Evolutionary conservation across 2,888 invertebrate species (phyloP).

Genomic region (Eupeodes latifasciatus): DNA sequence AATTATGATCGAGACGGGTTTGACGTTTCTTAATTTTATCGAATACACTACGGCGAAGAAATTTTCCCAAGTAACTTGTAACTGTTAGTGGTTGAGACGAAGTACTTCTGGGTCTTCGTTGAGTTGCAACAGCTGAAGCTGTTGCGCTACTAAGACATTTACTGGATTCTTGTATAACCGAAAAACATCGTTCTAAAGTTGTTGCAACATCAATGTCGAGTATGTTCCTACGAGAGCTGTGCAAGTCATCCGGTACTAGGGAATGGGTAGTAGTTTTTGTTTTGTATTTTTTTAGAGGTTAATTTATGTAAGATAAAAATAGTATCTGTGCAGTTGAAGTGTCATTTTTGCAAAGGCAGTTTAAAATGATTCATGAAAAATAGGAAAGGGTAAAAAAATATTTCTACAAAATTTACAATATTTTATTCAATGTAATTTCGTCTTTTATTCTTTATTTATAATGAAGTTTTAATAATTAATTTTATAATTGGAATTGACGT

Average conservation of each 20-base stretch:
- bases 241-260: slow-evolving; percentile 90
- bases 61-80: slow-evolving; percentile 89
- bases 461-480: no score
- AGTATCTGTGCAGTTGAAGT: slow-evolving; percentile 65
- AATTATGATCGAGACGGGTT: slow-evolving; percentile 93
- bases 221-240: slow-evolving; percentile 90
- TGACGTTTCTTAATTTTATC: slow-evolving; percentile 90
- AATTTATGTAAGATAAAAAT: no score
- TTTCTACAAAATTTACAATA: no score
- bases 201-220: slow-evolving; percentile 89
- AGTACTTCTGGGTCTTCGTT: slow-evolving; percentile 85
- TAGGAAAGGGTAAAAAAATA: no score
- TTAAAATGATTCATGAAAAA: no score
- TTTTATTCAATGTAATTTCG: no score
- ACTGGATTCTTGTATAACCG: slow-evolving; percentile 87
- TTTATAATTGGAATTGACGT: no score
- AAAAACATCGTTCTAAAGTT: slow-evolving; percentile 91
- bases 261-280: slow-evolving; percentile 32
- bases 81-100: slow-evolving; percentile 86
- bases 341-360: background rate
- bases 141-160: slow-evolving; percentile 80
- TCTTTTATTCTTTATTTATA: no score
- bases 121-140: slow-evolving; percentile 80
- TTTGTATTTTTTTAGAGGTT: background rate
- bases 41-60: slow-evolving; percentile 89